phyloP scores from a whole-genome alignment of 2,888 invertebrate species.

The Tridacna crocea region DNA sequence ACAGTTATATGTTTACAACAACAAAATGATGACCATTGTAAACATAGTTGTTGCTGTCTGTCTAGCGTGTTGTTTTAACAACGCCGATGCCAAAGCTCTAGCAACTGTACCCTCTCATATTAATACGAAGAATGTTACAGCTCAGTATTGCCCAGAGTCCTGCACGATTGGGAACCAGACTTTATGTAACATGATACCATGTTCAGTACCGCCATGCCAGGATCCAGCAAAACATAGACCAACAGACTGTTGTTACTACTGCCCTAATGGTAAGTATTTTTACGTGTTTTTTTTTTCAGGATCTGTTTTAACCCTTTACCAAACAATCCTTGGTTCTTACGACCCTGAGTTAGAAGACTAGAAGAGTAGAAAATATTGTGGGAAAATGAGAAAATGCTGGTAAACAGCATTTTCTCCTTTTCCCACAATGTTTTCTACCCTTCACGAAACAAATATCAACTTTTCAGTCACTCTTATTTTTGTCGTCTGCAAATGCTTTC shows the following conservation, averaged over 20 bases:
- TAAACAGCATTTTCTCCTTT: no score
- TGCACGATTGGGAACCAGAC: slow-evolving; percentile 48
- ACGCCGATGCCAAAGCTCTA: neutral
- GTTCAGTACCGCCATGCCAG: slow-evolving; percentile 44
- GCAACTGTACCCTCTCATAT: slow-evolving; percentile 4
- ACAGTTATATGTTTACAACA: no score
- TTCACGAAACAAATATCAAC: no score
- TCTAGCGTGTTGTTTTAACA: neutral
- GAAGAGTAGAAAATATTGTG: no score
- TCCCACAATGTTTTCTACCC: no score
- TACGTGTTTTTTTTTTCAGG: no score
- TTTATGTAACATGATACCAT: slow-evolving; percentile 33
- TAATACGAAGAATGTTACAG: slow-evolving; percentile 38
- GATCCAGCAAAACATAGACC: slow-evolving; percentile 27
- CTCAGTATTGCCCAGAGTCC: slow-evolving; percentile 39
- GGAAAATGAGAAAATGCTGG: no score
- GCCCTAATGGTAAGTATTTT: slow-evolving; percentile 40
- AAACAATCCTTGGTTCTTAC: no score
- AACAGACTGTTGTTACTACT: slow-evolving; percentile 39
- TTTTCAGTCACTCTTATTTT: no score
- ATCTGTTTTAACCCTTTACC: no score
- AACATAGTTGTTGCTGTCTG: neutral
- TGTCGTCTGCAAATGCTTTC: no score
- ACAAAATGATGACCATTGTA: neutral
- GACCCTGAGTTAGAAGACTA: no score